These are phyloP conservation scores for Endomychus coccineus DNA, from an alignment of 2,888 invertebrate genomes.

Conservation along the genomic window DNA sequence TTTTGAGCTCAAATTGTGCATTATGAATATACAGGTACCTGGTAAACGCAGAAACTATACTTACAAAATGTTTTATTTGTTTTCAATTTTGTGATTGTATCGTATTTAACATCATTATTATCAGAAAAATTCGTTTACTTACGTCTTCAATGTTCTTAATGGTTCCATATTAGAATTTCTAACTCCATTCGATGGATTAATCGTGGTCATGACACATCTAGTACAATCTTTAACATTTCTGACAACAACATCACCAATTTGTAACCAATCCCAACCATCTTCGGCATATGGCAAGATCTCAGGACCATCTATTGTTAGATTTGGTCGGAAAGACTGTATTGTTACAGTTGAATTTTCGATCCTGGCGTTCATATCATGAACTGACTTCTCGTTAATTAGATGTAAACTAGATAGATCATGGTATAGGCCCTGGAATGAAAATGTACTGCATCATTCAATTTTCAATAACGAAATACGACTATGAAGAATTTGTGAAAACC, in stretches of 20 bases:
- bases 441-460: background rate
- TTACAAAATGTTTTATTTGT: too few relatives aligned
- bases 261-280: slow-evolving; percentile 52
- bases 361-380: slow-evolving; percentile 46
- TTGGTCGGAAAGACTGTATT: slow-evolving; percentile 50
- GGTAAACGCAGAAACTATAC: too few relatives aligned
- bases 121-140: too few relatives aligned
- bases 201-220: slow-evolving; percentile 44
- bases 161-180: slow-evolving; percentile 46
- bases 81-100: too few relatives aligned
- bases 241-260: slow-evolving; percentile 48
- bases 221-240: slow-evolving; percentile 51
- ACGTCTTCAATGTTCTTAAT: slow-evolving; percentile 48
- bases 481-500: too few relatives aligned
- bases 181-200: slow-evolving; percentile 46
- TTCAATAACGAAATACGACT: background rate
- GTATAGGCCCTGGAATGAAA: slow-evolving; percentile 43
- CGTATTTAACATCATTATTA: background rate
- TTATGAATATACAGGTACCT: too few relatives aligned
- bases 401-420: slow-evolving; percentile 50
- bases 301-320: slow-evolving; percentile 47
- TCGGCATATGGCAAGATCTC: slow-evolving; percentile 43
- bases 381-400: slow-evolving; percentile 47
- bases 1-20: too few relatives aligned
- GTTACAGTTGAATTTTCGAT: slow-evolving; percentile 39